Conservation (phyloP, 2,888 invertebrate genomes). For the Cephus sareptanus region DNA sequence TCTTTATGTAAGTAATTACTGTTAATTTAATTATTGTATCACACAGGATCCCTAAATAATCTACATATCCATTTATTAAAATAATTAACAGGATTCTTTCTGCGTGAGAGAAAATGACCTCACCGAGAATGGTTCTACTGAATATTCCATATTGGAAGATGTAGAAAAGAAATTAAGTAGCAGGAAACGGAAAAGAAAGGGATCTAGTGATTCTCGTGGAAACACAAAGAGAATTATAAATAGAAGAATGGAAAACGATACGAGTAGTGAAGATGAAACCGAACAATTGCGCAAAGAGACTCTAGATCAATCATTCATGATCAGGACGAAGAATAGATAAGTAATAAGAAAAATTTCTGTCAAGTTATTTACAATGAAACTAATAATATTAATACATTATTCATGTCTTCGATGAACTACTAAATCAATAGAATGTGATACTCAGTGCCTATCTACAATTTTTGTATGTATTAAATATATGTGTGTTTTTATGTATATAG, state of each 20-base stretch:
- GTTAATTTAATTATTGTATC: background rate
- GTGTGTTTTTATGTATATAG: too few species aligned
- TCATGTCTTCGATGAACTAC: too few species aligned
- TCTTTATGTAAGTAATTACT: constrained; percentile 45
- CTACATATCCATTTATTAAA: constrained; percentile 9
- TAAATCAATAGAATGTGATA: too few species aligned
- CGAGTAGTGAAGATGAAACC: constrained; percentile 55
- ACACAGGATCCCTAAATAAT: background rate
- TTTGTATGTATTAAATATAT: too few species aligned
- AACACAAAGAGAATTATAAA: constrained; percentile 28
- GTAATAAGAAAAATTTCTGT: too few species aligned
- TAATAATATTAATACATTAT: too few species aligned
- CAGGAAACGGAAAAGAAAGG: constrained; percentile 37
- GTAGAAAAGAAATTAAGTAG: constrained; percentile 32
- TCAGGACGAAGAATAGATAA: too few species aligned
- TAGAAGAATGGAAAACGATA: constrained; percentile 13
- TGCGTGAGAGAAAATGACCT: constrained; percentile 42
- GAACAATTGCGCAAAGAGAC: constrained; percentile 47
- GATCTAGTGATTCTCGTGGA: background rate
- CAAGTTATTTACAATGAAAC: too few species aligned
- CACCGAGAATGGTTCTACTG: constrained; percentile 21
- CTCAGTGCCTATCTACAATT: too few species aligned
- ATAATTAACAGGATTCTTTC: constrained; percentile 51
- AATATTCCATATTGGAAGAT: constrained; percentile 37
- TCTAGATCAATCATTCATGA: constrained; percentile 38